phyloP scores from a whole-genome alignment of 2,888 invertebrate species.

The Zaprionus obscuricornis region DNA sequence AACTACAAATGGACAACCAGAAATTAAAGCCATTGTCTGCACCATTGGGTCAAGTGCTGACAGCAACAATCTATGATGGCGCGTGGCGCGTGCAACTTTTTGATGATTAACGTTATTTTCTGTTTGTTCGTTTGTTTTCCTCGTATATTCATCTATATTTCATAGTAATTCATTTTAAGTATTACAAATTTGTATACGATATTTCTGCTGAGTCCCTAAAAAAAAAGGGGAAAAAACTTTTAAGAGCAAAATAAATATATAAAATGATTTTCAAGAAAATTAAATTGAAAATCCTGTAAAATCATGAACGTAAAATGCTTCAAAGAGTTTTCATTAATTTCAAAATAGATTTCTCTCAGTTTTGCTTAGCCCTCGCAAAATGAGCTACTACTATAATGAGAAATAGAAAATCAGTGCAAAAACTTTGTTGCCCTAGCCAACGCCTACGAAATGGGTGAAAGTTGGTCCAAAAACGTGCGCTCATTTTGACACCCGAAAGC shows the following conservation, averaged over 20 bases:
- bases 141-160: background rate
- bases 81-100: slow-evolving; percentile 45
- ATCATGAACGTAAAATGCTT: background rate
- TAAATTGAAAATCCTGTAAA: no score
- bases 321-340: background rate
- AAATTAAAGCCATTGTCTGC: slow-evolving; percentile 73
- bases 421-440: slow-evolving; percentile 53
- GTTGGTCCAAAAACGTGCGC: slow-evolving; percentile 65
- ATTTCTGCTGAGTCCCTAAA: no score
- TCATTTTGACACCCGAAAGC: slow-evolving; percentile 65
- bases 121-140: background rate
- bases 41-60: slow-evolving; percentile 75
- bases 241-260: no score
- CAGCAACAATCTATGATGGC: slow-evolving; percentile 35
- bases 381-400: slow-evolving; percentile 35
- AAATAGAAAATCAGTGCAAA: slow-evolving; percentile 9
- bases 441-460: slow-evolving; percentile 68
- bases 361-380: slow-evolving; percentile 17
- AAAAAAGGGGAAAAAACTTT: no score
- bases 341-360: background rate
- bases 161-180: no score
- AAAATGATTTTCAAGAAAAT: no score
- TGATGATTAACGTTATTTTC: slow-evolving; percentile 44
- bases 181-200: no score
- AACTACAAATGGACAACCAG: slow-evolving; percentile 60